Conservation (phyloP, 1,140 invertebrate species). For the Homarus americanus region DNA sequence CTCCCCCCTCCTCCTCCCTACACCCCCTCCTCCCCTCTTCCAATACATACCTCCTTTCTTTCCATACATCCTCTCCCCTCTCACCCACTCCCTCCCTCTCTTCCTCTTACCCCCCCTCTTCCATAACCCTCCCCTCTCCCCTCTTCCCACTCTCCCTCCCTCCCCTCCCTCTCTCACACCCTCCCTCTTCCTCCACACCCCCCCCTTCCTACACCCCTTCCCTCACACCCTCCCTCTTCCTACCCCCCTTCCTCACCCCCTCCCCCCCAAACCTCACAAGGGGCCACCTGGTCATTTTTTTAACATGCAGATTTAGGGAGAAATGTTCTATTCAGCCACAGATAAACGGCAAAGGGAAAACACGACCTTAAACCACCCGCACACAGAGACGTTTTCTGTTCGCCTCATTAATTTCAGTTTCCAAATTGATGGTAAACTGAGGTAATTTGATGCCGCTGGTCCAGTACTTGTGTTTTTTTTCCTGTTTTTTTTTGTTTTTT, state of each 20-base stretch:
- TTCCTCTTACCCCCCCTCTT: background rate
- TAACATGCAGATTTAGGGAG: constrained; percentile 43
- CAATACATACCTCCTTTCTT: background rate
- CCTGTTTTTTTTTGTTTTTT: background rate
- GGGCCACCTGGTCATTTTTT: constrained; percentile 34
- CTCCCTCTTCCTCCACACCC: background rate
- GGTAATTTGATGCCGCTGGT: constrained; percentile 43
- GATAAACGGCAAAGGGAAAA: background rate
- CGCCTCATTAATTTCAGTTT: background rate
- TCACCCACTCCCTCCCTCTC: background rate
- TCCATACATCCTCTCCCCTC: background rate
- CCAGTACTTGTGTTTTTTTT: constrained; percentile 1
- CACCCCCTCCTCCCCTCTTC: background rate
- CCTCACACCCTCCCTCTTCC: background rate
- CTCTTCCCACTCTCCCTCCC: background rate
- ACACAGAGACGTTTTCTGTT: background rate
- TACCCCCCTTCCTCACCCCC: background rate
- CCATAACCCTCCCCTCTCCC: background rate
- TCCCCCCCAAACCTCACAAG: background rate
- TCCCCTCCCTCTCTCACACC: background rate
- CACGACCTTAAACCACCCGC: background rate
- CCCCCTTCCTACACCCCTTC: background rate
- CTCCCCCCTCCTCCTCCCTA: background rate
- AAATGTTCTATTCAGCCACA: background rate
- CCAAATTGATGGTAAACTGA: constrained; percentile 35